Evolutionary conservation across 2,888 invertebrate species (phyloP).

Genomic region (Ophioninae sp.): DNA sequence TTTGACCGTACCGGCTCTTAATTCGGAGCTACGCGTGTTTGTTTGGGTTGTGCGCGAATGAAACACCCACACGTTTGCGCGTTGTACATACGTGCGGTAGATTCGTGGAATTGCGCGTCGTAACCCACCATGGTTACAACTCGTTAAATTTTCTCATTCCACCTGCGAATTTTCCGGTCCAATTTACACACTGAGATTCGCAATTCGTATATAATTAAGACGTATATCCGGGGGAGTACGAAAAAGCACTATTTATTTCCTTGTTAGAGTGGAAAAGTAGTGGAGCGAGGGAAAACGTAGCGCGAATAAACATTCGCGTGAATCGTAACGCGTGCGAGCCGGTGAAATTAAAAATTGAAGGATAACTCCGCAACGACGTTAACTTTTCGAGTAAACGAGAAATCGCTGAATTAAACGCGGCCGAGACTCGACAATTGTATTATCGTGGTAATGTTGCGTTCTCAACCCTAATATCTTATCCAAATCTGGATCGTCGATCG

Average conservation of each 20-base stretch:
- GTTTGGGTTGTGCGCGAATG: too few relatives aligned
- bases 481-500: conserved; percentile 5
- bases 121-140: conserved; percentile 25
- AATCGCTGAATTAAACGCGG: neutral
- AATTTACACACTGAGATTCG: conserved; percentile 20
- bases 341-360: neutral
- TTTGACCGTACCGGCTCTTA: conserved; percentile 21
- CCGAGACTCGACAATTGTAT: neutral
- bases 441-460: conserved; percentile 26
- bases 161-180: conserved; percentile 27
- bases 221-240: conserved; percentile 33
- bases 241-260: conserved; percentile 33
- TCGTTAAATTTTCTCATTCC: conserved; percentile 35
- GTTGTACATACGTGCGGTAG: neutral
- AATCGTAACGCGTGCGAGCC: neutral
- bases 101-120: conserved; percentile 8
- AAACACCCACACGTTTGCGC: too few relatives aligned
- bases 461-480: conserved; percentile 24
- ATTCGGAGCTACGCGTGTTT: neutral
- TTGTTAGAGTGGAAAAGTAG: conserved; percentile 19
- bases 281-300: neutral
- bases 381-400: neutral
- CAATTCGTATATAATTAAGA: conserved; percentile 45
- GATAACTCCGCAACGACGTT: neutral
- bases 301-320: neutral